Conservation (phyloP, 2,888 invertebrate species). For the Limenitis camilla region DNA sequence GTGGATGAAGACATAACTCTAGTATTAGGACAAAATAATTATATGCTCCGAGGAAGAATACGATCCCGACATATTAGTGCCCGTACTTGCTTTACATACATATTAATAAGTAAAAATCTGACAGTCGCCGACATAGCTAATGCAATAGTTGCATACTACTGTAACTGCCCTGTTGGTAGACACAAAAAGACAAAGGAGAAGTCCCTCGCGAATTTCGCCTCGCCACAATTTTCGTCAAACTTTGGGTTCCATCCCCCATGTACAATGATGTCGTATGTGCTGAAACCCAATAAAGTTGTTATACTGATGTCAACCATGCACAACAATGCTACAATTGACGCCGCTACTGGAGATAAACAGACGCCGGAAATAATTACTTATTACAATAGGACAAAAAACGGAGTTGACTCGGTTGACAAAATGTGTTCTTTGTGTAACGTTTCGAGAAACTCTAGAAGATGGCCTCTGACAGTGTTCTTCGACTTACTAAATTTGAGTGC, state of each 20-base stretch:
- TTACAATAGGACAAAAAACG: slow-evolving; percentile 28
- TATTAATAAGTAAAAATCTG: slow-evolving; percentile 4
- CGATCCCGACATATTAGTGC: too few relatives aligned
- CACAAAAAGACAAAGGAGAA: slow-evolving; percentile 3
- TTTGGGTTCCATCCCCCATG: slow-evolving; percentile 17
- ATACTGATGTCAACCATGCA: slow-evolving; percentile 21
- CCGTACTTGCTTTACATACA: too few relatives aligned
- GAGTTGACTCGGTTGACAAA: slow-evolving; percentile 27
- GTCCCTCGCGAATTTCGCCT: slow-evolving; percentile 7
- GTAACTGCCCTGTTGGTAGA: not conserved
- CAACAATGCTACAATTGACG: slow-evolving; percentile 14
- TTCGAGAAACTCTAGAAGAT: slow-evolving; percentile 21
- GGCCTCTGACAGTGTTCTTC: slow-evolving; percentile 22
- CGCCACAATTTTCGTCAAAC: not conserved
- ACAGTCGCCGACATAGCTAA: not conserved
- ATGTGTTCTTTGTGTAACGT: slow-evolving; percentile 25
- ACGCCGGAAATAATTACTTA: slow-evolving; percentile 25
- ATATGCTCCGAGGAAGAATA: too few relatives aligned
- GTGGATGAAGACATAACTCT: too few relatives aligned
- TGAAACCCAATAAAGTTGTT: slow-evolving; percentile 17
- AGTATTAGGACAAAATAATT: too few relatives aligned
- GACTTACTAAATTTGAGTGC: slow-evolving; percentile 22
- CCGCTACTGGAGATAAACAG: slow-evolving; percentile 14
- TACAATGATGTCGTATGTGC: slow-evolving; percentile 18
- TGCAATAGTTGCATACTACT: not conserved